A percentile compares a stretch with the other conserved stretches of the same genome.
Evolutionary conservation across 1,140 invertebrate genomes (phyloP).

Genomic region (Protaetia brevitarsis): DNA sequence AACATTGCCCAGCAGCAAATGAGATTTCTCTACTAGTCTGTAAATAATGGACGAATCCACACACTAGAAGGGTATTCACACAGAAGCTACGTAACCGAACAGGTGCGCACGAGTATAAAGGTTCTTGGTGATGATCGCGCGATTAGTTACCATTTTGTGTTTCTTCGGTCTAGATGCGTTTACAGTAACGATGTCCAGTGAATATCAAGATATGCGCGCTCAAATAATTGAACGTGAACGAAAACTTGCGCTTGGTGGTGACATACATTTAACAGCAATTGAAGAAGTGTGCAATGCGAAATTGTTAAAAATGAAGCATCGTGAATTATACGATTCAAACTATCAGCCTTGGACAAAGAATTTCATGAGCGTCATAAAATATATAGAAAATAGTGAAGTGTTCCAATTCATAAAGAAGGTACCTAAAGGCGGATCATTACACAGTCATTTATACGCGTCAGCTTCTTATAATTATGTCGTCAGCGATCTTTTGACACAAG

Average conservation of each 20-base stretch:
- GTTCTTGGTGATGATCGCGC: no score
- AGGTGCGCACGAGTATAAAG: no score
- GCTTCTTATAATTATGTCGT: background rate
- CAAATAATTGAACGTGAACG: no score
- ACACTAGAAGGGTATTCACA: no score
- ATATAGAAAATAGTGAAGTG: conserved; percentile 50
- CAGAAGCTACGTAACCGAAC: no score
- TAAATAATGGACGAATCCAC: no score
- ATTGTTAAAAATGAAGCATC: background rate
- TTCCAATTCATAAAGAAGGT: conserved; percentile 60
- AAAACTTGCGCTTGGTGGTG: background rate
- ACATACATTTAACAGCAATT: background rate
- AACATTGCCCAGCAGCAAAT: no score
- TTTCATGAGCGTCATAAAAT: conserved; percentile 60
- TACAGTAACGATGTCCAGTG: no score
- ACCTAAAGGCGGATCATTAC: conserved; percentile 69
- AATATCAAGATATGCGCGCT: no score
- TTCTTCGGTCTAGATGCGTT: no score
- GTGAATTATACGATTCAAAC: background rate
- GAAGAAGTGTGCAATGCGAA: background rate
- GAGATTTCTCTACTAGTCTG: no score
- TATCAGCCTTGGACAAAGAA: conserved; percentile 30
- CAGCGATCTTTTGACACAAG: background rate
- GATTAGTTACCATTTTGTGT: no score
- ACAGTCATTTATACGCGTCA: conserved; percentile 54